A percentile compares a stretch with the other conserved stretches of the same genome.
Evolutionary conservation across 2,888 invertebrate genomes (phyloP).

Genomic region (Hydraecia micacea): DNA sequence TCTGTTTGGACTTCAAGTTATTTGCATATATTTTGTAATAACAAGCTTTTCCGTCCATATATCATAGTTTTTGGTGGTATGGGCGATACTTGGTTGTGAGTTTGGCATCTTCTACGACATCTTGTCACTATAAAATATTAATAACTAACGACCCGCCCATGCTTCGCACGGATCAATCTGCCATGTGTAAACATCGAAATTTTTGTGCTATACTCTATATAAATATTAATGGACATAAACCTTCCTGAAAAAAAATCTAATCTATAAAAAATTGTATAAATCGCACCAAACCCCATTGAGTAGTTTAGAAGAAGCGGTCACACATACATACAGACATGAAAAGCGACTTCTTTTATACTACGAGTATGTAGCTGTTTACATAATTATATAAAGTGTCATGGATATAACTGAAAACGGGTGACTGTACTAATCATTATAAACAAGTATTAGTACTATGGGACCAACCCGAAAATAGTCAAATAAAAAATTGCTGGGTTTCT

Average conservation of each 20-base stretch:
- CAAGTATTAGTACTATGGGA: background rate
- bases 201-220: background rate
- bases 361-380: too few species aligned
- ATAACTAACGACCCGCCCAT: background rate
- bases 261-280: background rate
- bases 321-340: too few species aligned
- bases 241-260: background rate
- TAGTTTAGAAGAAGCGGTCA: background rate
- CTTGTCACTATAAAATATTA: constrained; percentile 22
- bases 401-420: background rate
- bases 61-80: constrained; percentile 18
- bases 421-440: background rate
- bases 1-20: constrained; percentile 26
- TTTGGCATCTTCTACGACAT: constrained; percentile 10
- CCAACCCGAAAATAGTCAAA: background rate
- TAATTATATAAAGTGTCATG: too few species aligned
- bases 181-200: background rate
- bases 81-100: background rate
- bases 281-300: background rate
- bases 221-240: background rate
- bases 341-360: too few species aligned
- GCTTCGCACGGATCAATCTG: background rate
- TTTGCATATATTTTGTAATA: constrained; percentile 34
- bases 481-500: too few species aligned
- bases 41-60: constrained; percentile 17